phyloP scores from a whole-genome alignment of 2,113 vertebrate species.

The Plecotus auritus region DNA sequence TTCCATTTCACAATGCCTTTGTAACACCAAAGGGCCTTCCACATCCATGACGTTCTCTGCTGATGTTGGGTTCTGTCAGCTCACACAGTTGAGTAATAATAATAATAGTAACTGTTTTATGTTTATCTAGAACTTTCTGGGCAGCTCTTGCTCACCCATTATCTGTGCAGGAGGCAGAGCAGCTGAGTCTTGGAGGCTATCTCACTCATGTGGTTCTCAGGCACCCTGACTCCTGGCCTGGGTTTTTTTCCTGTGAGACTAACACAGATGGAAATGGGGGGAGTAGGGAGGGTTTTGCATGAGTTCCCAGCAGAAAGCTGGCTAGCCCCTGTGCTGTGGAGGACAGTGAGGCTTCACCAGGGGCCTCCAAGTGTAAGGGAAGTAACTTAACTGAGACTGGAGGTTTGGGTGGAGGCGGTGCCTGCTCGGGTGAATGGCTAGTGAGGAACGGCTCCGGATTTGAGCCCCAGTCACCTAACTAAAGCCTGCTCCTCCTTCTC shows the following conservation, averaged over 20 bases:
- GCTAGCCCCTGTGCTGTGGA: background rate
- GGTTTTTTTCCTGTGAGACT: background rate
- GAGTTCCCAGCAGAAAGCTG: background rate
- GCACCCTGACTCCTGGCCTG: background rate
- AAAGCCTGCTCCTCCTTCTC: background rate
- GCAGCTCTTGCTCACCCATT: background rate
- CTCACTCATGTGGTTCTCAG: background rate
- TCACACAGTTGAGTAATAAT: background rate
- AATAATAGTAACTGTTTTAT: background rate
- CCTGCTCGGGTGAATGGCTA: background rate
- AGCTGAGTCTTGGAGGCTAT: background rate
- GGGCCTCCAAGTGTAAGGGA: background rate
- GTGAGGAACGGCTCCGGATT: background rate
- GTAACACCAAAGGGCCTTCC: background rate
- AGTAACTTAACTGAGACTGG: background rate
- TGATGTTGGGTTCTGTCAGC: background rate
- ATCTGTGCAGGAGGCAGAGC: background rate
- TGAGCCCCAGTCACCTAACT: background rate
- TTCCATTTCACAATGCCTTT: background rate
- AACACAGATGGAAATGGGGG: background rate
- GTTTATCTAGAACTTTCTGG: background rate
- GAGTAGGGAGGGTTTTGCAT: background rate
- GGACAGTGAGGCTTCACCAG: background rate
- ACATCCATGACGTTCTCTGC: background rate
- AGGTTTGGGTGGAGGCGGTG: background rate